These are phyloP conservation scores for Schizopygopsis pylzovi DNA, from an alignment of 2,797 vertebrate species.

Conservation along the genomic window DNA sequence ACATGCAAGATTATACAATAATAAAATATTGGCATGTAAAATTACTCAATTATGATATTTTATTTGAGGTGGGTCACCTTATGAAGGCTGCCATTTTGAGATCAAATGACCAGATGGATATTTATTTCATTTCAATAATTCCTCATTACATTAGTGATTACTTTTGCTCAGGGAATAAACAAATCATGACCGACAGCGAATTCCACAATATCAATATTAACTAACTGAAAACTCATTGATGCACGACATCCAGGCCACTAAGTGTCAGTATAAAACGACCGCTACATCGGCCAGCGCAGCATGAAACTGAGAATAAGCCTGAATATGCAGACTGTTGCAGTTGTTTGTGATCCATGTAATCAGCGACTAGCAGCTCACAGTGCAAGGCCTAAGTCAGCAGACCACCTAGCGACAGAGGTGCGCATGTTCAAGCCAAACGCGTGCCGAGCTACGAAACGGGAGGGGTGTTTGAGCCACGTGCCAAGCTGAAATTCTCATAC, in stretches of 20 bases:
- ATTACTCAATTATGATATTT: not conserved
- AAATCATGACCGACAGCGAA: not conserved
- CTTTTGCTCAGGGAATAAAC: not conserved
- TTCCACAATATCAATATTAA: not conserved
- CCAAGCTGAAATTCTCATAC: constrained; percentile 75
- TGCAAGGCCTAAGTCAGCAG: constrained; percentile 72
- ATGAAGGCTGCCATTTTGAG: not conserved
- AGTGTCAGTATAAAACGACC: not conserved
- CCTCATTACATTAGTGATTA: too few relatives aligned
- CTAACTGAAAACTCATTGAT: not conserved
- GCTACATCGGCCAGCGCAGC: not conserved
- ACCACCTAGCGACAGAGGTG: constrained; percentile 67
- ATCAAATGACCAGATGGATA: not conserved
- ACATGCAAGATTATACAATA: not conserved
- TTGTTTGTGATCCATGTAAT: not conserved
- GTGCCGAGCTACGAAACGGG: constrained; percentile 68
- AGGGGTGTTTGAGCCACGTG: constrained; percentile 60
- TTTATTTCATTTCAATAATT: not conserved
- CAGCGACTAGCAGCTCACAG: constrained; percentile 37
- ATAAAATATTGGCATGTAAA: not conserved
- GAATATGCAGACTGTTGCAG: not conserved
- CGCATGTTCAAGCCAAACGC: constrained; percentile 70
- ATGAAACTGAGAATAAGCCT: not conserved
- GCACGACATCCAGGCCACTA: not conserved
- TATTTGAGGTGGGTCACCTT: not conserved